Base-by-base conservation (phyloP, 1,140 invertebrate species). In the Doryteuthis pealeii region DNA sequence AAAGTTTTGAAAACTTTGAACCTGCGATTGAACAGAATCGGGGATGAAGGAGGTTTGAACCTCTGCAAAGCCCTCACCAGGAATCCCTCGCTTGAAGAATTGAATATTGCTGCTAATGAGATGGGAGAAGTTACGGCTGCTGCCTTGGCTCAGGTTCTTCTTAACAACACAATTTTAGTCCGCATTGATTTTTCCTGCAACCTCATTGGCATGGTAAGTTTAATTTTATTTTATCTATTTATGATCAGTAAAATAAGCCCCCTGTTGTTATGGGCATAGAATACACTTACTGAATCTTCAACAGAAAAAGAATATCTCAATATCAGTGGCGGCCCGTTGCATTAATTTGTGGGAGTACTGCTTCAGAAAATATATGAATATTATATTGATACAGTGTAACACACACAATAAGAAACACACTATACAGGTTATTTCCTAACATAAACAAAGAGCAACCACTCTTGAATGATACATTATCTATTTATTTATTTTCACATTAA, bases 41-140 rank as follows among this genome's bases (percentile, higher is more conserved):
- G 84, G 26, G 88, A 89, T 78, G 88, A 88, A 76, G 88, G 87
- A 49, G 88, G 87, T 26, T 84, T 85, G 72, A 84, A 85, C 10
- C 84, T 88, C 33, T 85, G 82, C 74, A 79, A 81, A 40, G 81
- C 87, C 22, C 73, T 88, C 35, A 67, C 84, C 18, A 86, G 84
- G 72, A 88, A 89, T 77, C 77, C 75, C 10, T 85, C 83, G 10
- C 77, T 89, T 58, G 76, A 77, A 26, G 81, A 87, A 43, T 73
- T 89, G 26, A 87, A 88, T 71, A 70, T 89, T 15, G 83, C 83
- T 32, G 83, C 84, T 70, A 88, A 88, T 82, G 85, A 88, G 40
- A 76, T 89, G 73, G 80, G 80, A 14, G 86, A 88, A 71, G 83
- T 86, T 26, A 87, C 86, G 22, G 87, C 86, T 26, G 82, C 81